Evolutionary conservation across 2,888 invertebrate species (phyloP), one percentile per base, ranked within the genome.

Genomic region (Rugalucina vietnamica): DNA sequence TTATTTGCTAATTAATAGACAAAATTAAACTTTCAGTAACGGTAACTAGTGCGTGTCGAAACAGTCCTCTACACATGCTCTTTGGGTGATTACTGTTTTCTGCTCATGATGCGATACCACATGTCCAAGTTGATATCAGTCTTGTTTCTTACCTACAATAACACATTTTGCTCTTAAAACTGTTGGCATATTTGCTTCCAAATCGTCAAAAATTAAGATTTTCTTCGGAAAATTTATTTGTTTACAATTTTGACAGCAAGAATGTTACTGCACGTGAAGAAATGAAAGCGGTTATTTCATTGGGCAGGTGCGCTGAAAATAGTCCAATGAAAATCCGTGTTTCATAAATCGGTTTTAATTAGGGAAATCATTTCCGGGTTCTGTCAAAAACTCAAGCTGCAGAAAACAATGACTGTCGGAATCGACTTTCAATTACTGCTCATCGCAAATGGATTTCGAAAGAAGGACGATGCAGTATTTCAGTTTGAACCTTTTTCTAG

Each of bases 161-260:
- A 94, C 87, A 84, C 93, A 93, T 87, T 94, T 94, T 8, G 93
- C 94, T 86, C 94, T 88, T 69, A 94, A 84, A 76, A 91, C 80
- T 29, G 90, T 90, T 18, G 94, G 93, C 94, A 94, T 94, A 49
- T 82, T 88, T 43, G 18, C 1, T 74, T 21, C 60, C 21, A 14
- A 71, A 34, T 70, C 2, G 32, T 21, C 34, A 32, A 37, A 4
- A n/a, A 4, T 27, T 36, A 12, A 50, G 49, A n/a, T 74, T 24
- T 5, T 29, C 12, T 27, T 49, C 39, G 18, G 36, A 74, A 69
- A 77, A 74, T 82, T 79, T 60, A 69, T 74, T 70, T 79, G 72
- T 60, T 49, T 76, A 50, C 27, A 65, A 76, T 72, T n/a, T n/a
- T 36, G 65, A 36, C 32, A 14, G 50, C 74, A 74, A 32, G 54